Evolutionary conservation across 2,888 invertebrate genomes (phyloP).

Genomic region (Hirtodrosophila alboralis): DNA sequence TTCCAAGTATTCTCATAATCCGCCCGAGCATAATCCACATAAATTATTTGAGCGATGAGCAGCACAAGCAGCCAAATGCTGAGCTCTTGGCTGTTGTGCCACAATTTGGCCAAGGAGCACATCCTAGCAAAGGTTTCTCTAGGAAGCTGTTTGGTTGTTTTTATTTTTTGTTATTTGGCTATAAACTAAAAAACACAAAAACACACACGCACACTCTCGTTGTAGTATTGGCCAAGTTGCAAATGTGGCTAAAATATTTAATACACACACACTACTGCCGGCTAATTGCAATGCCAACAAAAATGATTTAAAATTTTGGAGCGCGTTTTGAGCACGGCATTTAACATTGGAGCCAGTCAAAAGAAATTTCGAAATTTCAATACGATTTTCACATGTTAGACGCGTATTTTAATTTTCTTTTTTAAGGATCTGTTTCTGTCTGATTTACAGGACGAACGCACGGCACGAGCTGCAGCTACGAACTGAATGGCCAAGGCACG

Average conservation of each 20-base stretch:
- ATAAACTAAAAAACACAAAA: slow-evolving; percentile 16
- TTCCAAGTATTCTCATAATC: slow-evolving; percentile 88
- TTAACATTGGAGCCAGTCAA: slow-evolving; percentile 51
- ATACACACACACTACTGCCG: slow-evolving; percentile 6
- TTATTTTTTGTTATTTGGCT: no score
- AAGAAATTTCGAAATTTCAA: no score
- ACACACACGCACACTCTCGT: slow-evolving; percentile 12
- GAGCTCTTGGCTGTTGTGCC: slow-evolving; percentile 51
- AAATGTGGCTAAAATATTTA: no score
- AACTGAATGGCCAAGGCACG: slow-evolving; percentile 65
- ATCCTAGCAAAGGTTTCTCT: no score
- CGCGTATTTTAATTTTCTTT: no score
- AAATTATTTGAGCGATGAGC: slow-evolving; percentile 73
- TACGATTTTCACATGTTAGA: slow-evolving; percentile 51
- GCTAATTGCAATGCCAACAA: slow-evolving; percentile 30
- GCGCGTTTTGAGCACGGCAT: slow-evolving; percentile 31
- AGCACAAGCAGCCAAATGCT: slow-evolving; percentile 56
- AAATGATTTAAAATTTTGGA: slow-evolving; percentile 20
- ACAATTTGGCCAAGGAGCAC: slow-evolving; percentile 36
- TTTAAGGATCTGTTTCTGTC: slow-evolving; percentile 3
- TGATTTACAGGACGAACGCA: slow-evolving; percentile 35
- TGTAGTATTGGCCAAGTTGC: no score
- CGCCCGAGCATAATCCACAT: slow-evolving; percentile 83
- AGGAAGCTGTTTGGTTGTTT: no score
- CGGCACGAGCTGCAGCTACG: slow-evolving; percentile 68